Evolutionary conservation across 2,797 vertebrate genomes (phyloP).

Genomic region (Enteromius radiatus): DNA sequence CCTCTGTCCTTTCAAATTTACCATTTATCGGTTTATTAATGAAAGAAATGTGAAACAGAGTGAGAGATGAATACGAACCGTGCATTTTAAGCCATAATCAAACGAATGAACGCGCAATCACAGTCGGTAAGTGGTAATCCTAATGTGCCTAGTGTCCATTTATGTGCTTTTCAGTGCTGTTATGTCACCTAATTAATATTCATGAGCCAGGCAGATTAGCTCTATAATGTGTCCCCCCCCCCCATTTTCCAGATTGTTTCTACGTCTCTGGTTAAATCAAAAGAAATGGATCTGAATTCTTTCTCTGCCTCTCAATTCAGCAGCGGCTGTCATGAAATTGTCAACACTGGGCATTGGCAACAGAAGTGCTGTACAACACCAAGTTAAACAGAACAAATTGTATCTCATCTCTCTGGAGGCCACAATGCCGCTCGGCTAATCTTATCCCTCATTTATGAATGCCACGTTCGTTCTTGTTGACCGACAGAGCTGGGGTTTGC

Average conservation of each 20-base stretch:
- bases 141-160: slow-evolving; percentile 1
- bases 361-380: slow-evolving; percentile 15
- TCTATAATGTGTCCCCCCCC: background rate
- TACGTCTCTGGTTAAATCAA: background rate
- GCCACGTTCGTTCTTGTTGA: slow-evolving; percentile 30
- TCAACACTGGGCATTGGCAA: slow-evolving; percentile 16
- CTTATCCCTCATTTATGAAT: slow-evolving; percentile 23
- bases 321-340: slow-evolving; percentile 5
- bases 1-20: slow-evolving; percentile 35
- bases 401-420: slow-evolving; percentile 40
- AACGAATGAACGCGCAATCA: background rate
- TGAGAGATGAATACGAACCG: slow-evolving; percentile 2
- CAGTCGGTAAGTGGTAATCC: background rate
- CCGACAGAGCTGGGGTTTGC: slow-evolving; percentile 9
- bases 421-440: slow-evolving; percentile 26
- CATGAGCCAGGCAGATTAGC: background rate
- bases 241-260: background rate
- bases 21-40: slow-evolving; percentile 41
- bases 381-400: slow-evolving; percentile 25
- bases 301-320: slow-evolving; percentile 18
- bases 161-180: background rate
- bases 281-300: slow-evolving; percentile 7
- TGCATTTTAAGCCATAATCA: background rate
- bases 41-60: slow-evolving; percentile 10
- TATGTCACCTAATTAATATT: slow-evolving; percentile 26